A percentile compares a stretch with the other conserved stretches of the same genome.
These are phyloP conservation scores for Hylyphantes graminicola DNA, from an alignment of 1,140 invertebrate species.

Conservation along the genomic window DNA sequence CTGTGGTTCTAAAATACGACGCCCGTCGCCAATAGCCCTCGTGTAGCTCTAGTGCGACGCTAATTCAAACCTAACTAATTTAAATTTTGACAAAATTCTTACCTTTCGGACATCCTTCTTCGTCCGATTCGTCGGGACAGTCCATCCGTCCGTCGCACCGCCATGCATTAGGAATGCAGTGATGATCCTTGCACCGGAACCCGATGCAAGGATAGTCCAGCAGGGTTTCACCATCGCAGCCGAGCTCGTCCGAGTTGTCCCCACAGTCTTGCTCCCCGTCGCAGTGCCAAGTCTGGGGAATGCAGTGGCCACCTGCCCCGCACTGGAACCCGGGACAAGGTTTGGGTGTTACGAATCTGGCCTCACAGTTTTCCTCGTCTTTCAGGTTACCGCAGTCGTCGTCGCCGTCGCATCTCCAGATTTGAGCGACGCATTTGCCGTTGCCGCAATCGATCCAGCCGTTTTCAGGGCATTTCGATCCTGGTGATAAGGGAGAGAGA, in stretches of 20 bases:
- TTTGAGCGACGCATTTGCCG: conserved; percentile 31
- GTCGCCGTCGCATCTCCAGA: conserved; percentile 68
- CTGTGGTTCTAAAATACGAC: too few species aligned
- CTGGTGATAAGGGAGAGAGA: neutral
- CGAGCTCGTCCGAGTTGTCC: conserved; percentile 18
- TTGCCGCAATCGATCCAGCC: conserved; percentile 61
- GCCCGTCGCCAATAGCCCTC: too few species aligned
- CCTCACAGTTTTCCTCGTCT: conserved; percentile 63
- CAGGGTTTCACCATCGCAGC: conserved; percentile 2
- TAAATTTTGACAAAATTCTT: neutral
- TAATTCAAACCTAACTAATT: neutral
- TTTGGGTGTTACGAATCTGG: too few species aligned
- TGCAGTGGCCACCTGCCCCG: neutral
- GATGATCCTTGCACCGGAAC: conserved; percentile 59
- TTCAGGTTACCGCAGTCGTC: conserved; percentile 61
- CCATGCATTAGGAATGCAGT: conserved; percentile 63
- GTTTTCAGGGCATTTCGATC: conserved; percentile 17
- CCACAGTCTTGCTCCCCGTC: conserved; percentile 33
- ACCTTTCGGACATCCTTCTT: conserved; percentile 57
- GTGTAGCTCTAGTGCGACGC: too few species aligned
- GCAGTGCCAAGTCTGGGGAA: conserved; percentile 8
- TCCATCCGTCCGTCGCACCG: conserved; percentile 66
- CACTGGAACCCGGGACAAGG: conserved; percentile 13
- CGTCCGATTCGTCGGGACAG: conserved; percentile 66
- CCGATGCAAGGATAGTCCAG: conserved; percentile 28